Evolutionary conservation across 2,113 vertebrate genomes (phyloP).

Genomic region (Haemorhous mexicanus): DNA sequence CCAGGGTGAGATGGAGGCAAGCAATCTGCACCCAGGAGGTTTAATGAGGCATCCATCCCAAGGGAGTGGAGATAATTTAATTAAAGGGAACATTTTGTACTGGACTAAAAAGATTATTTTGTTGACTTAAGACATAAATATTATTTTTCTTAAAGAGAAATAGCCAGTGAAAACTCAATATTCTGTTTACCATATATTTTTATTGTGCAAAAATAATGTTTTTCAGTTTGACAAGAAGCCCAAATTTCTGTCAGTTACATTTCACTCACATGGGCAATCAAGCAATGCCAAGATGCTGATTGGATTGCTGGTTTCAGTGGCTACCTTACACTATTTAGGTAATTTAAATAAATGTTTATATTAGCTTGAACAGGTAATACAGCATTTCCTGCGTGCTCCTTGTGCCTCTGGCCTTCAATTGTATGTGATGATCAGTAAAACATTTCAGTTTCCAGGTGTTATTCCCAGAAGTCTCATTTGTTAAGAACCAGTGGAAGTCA

Average conservation of each 20-base stretch:
- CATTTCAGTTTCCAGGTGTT: neutral
- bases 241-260: neutral
- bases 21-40: conserved; percentile 33
- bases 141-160: neutral
- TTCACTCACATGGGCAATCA: neutral
- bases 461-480: neutral
- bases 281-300: neutral
- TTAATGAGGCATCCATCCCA: conserved; percentile 36
- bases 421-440: neutral
- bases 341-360: neutral
- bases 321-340: neutral
- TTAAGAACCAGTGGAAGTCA: neutral
- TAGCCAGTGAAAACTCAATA: neutral
- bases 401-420: too few species aligned
- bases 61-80: conserved; percentile 33
- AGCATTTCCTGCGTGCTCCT: neutral
- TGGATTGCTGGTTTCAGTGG: neutral
- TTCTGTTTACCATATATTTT: neutral
- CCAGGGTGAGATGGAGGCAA: conserved; percentile 26
- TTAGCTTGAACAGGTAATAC: neutral
- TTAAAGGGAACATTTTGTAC: conserved; percentile 8
- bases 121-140: neutral
- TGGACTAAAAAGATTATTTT: neutral
- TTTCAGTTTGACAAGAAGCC: neutral
- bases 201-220: neutral